These are phyloP conservation scores for Zaprionus obscuricornis DNA, from an alignment of 2,888 invertebrate species.

Conservation along the genomic window DNA sequence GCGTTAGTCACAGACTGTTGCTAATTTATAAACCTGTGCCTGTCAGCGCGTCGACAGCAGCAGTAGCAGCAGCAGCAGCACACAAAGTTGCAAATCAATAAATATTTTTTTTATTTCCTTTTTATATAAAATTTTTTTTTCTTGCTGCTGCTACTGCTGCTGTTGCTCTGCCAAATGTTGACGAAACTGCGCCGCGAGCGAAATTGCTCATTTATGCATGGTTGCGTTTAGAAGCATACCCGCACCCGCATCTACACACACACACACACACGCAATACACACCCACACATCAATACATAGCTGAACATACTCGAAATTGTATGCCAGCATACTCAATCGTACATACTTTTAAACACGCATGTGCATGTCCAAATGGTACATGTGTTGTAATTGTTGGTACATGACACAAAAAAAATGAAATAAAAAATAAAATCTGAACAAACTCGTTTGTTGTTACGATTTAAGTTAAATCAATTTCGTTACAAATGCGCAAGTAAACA, in stretches of 20 bases:
- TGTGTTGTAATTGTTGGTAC: conserved; percentile 67
- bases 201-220: conserved; percentile 78
- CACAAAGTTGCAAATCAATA: conserved; percentile 74
- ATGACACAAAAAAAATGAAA: conserved; percentile 54
- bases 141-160: conserved; percentile 7
- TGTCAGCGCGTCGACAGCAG: conserved; percentile 42
- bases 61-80: conserved; percentile 29
- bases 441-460: too few relatives aligned
- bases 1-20: conserved; percentile 52
- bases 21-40: conserved; percentile 71
- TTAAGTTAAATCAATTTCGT: background rate
- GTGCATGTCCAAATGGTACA: conserved; percentile 40
- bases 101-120: conserved; percentile 50
- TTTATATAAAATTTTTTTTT: conserved; percentile 2
- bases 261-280: conserved; percentile 1
- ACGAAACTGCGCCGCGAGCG: conserved; percentile 67
- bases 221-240: conserved; percentile 59
- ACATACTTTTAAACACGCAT: conserved; percentile 6
- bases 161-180: conserved; percentile 63
- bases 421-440: too few relatives aligned
- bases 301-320: background rate
- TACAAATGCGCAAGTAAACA: conserved; percentile 15
- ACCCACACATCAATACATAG: background rate
- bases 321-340: background rate
- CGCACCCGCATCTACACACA: conserved; percentile 24